These are phyloP conservation scores for Pseudorasbora parva DNA, from an alignment of 2,113 vertebrate genomes.

Conservation along the genomic window DNA sequence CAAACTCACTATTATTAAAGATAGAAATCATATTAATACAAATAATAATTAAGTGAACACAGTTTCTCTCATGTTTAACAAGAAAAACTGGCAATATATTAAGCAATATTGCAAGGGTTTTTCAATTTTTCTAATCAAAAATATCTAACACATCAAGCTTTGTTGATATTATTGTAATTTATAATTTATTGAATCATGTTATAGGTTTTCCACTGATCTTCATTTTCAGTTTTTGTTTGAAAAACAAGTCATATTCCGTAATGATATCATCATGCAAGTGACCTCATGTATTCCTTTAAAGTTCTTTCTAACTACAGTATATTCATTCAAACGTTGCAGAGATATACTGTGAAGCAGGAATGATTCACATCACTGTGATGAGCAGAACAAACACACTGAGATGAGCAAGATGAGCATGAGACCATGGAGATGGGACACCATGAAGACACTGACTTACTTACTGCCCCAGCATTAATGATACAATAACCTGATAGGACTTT, in stretches of 20 bases:
- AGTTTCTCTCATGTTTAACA: neutral
- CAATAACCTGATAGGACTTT: constrained; percentile 37
- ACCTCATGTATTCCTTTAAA: neutral
- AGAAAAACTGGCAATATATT: neutral
- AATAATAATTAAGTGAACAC: neutral
- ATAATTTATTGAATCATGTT: neutral
- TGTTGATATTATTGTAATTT: neutral
- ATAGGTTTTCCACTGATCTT: neutral
- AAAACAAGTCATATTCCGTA: neutral
- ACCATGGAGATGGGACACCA: constrained; percentile 9
- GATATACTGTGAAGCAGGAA: neutral
- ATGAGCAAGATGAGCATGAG: constrained; percentile 43
- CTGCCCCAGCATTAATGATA: constrained; percentile 9
- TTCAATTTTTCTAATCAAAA: neutral
- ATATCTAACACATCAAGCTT: neutral
- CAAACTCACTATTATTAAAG: neutral
- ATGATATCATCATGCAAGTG: neutral
- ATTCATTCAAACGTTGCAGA: neutral
- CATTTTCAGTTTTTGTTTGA: no score
- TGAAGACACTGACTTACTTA: constrained; percentile 31
- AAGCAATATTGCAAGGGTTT: neutral
- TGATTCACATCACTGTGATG: constrained; percentile 32
- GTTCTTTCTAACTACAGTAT: neutral
- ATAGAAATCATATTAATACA: neutral
- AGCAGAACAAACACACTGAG: constrained; percentile 50